Base-by-base conservation (phyloP, 2,113 vertebrate species). In the Sinocyclocheilus maitianheensis region DNA sequence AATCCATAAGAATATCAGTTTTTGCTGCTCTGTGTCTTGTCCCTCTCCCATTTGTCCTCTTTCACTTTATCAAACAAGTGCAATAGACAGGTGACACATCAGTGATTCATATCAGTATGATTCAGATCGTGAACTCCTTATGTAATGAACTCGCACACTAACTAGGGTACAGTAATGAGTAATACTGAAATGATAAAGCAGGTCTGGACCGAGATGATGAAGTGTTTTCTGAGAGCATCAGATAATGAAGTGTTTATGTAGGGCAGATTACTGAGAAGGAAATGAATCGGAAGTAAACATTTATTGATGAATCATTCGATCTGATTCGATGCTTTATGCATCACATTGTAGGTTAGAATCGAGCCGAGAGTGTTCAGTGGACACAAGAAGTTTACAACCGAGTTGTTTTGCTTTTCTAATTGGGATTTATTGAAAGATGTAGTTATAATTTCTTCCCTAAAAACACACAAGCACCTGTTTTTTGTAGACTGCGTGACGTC, bases 71-170 rank as follows among this genome's bases (percentile, higher is more conserved):
- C 67, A 72, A 40, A 2, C 1, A 13, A 22, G 75, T 84, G 82
- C 86, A 87, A 84, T 74, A 84, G 81, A 74, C 58, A 14, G 46
- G 62, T 58, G 71, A 53, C 13, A 11, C 9, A 11, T 69, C 65
- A 30, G 12, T 72, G 71, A 46, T 13, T 74, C 71, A 74, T 5
- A 74, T 43, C 71, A 3, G 34, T 71, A 71, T 20, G 67, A 40
- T 20, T 65, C 63, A 26, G 51, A 53, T 53, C 13, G 30, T 34
- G 34, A 40, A 72, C 16, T 71, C 16, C 5, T 71, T 40, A 72
- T 18, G 18, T 71, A 37, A 58, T 24, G n/a, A 43, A 46, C 75
- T 55, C 22, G 5, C 37, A 80, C 77, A 80, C 20, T 77, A 77
- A 55, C 48, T 30, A 77, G 48, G 16, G 26, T 0, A 16, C 8